Percentiles rank a stretch among this genome's conserved stretches.
phyloP scores from a whole-genome alignment of 1,140 invertebrate genomes.

The Diorhabda elongata region DNA sequence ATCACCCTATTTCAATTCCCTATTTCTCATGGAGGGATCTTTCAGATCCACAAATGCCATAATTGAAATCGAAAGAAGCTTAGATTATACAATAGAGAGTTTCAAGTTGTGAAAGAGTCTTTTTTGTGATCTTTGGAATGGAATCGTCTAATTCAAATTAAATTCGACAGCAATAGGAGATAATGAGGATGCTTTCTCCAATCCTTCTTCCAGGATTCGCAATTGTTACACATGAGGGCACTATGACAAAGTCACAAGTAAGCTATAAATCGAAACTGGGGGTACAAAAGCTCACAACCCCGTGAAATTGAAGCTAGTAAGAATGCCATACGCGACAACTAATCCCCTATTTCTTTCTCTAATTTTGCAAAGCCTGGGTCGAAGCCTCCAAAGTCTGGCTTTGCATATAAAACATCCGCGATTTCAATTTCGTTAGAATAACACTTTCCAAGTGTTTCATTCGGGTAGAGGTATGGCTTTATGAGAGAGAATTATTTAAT shows the following conservation, averaged over 20 bases:
- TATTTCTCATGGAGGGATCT: too few species aligned
- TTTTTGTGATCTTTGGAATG: too few species aligned
- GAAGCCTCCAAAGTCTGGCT: constrained; percentile 35
- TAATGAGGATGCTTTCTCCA: not conserved
- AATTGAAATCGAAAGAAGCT: too few species aligned
- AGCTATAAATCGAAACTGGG: constrained; percentile 28
- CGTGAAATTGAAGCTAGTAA: constrained; percentile 38
- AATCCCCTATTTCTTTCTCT: constrained; percentile 40
- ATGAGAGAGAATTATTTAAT: too few species aligned
- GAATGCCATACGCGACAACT: constrained; percentile 38
- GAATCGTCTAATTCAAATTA: too few species aligned
- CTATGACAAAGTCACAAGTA: constrained; percentile 15
- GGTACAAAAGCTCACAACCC: constrained; percentile 25
- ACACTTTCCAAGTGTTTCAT: constrained; percentile 6
- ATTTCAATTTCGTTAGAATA: constrained; percentile 35
- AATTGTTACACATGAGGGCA: not conserved
- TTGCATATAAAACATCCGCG: constrained; percentile 39
- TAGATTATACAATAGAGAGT: too few species aligned
- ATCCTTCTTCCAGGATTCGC: not conserved
- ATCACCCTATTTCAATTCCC: too few species aligned
- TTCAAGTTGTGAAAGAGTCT: too few species aligned
- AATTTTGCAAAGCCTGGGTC: constrained; percentile 34
- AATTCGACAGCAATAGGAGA: not conserved
- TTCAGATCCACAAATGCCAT: too few species aligned
- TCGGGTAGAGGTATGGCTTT: too few species aligned